A percentile compares a stretch with the other conserved stretches of the same genome.
phyloP scores from a whole-genome alignment of 1,140 invertebrate species.

The Reticulitermes speratus region DNA sequence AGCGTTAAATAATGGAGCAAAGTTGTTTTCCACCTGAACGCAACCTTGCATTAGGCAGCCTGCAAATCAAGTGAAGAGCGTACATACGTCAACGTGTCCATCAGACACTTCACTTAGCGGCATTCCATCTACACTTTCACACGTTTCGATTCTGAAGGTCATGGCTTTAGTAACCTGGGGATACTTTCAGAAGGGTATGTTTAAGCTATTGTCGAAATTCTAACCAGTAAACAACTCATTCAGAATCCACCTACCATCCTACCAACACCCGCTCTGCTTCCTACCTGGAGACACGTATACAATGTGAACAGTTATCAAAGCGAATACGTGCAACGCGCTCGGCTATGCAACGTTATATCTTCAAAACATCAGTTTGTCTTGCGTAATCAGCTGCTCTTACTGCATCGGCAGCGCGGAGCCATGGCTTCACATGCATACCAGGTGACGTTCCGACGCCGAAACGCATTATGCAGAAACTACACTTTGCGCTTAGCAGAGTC shows the following conservation, averaged over 20 bases:
- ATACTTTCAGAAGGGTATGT: neutral
- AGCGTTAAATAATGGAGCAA: no score
- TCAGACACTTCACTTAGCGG: no score
- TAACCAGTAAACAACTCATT: neutral
- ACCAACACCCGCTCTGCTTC: neutral
- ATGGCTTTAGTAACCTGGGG: no score
- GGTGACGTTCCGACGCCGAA: neutral
- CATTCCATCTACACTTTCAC: no score
- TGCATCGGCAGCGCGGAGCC: slow-evolving; percentile 1
- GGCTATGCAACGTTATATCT: neutral
- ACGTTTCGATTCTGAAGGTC: no score
- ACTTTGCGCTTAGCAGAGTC: no score
- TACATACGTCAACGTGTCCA: no score
- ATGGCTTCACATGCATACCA: neutral
- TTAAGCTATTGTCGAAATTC: neutral
- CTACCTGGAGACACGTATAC: neutral
- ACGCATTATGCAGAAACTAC: neutral
- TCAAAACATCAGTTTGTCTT: neutral
- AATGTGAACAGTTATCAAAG: neutral
- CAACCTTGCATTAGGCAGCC: no score
- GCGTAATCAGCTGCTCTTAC: slow-evolving; percentile 6
- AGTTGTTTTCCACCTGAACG: no score
- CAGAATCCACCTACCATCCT: neutral
- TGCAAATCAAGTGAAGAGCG: no score
- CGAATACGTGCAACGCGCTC: neutral